phyloP scores from a whole-genome alignment of 2,797 vertebrate species.

The Sternotherus odoratus region DNA sequence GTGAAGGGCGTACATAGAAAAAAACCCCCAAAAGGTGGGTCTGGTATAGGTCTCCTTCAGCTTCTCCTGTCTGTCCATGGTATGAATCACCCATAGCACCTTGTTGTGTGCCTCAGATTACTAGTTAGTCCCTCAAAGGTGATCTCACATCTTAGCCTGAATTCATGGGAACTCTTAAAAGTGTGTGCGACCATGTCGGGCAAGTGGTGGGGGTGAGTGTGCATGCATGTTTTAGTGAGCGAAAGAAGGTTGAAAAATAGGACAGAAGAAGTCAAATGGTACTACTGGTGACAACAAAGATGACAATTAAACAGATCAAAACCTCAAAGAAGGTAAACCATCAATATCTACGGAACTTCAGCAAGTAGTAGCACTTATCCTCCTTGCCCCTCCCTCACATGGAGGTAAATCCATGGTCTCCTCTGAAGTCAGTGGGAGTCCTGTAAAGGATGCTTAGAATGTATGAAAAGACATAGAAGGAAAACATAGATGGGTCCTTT shows the following conservation, averaged over 20 bases:
- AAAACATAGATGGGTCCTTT: background rate
- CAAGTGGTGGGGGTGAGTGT: too few species aligned
- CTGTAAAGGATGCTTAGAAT: background rate
- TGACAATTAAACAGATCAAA: background rate
- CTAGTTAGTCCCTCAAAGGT: background rate
- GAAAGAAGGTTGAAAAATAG: background rate
- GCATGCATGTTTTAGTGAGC: background rate
- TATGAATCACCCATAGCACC: background rate
- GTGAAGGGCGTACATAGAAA: background rate
- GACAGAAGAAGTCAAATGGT: background rate
- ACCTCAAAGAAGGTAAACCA: background rate
- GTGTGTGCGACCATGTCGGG: rapidly evolving
- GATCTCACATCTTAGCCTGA: background rate
- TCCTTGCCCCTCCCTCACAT: background rate
- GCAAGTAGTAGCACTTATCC: background rate
- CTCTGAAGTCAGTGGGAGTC: background rate
- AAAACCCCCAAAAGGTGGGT: background rate
- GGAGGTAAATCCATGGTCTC: background rate
- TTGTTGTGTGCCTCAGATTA: background rate
- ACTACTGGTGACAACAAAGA: background rate
- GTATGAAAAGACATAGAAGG: background rate
- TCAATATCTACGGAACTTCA: background rate
- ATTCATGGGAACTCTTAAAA: background rate
- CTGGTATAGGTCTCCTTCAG: too few species aligned
- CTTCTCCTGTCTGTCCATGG: background rate